A percentile compares a stretch with the other conserved stretches of the same genome.
These are phyloP conservation scores for Periparus ater DNA, from an alignment of 2,797 vertebrate genomes.

Conservation along the genomic window DNA sequence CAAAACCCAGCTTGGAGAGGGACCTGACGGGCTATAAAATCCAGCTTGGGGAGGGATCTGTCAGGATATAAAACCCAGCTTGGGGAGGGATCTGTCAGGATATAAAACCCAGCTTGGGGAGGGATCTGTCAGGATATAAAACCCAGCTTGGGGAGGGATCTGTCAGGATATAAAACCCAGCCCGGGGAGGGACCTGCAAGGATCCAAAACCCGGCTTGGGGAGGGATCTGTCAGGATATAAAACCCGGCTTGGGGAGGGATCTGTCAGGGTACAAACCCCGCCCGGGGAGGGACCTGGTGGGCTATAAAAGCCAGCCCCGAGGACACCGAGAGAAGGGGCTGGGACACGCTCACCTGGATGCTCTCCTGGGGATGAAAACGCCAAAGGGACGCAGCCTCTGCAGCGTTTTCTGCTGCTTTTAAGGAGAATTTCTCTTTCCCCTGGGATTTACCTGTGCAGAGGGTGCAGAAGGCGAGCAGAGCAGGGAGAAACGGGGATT, in stretches of 20 bases:
- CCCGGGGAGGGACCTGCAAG: neutral
- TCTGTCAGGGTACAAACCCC: neutral
- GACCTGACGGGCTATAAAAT: too few relatives aligned
- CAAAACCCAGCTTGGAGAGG: neutral
- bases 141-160: neutral
- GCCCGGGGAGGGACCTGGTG: neutral
- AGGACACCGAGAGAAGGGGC: neutral
- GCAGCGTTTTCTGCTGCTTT: neutral
- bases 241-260: neutral
- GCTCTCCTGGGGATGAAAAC: neutral
- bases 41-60: too few relatives aligned
- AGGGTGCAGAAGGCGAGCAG: neutral
- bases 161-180: neutral
- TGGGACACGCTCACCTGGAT: neutral
- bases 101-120: too few relatives aligned
- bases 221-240: neutral
- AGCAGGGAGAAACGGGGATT: neutral
- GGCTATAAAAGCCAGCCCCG: slow-evolving; percentile 17
- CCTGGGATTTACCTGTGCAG: accelerated
- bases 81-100: too few relatives aligned
- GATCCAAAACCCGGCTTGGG: neutral
- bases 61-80: neutral
- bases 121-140: too few relatives aligned
- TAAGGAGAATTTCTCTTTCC: neutral
- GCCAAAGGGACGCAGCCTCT: neutral